Percentiles rank a stretch among this genome's conserved stretches.
phyloP scores from a whole-genome alignment of 2,888 invertebrate genomes.

The Metacarcinus magister region DNA sequence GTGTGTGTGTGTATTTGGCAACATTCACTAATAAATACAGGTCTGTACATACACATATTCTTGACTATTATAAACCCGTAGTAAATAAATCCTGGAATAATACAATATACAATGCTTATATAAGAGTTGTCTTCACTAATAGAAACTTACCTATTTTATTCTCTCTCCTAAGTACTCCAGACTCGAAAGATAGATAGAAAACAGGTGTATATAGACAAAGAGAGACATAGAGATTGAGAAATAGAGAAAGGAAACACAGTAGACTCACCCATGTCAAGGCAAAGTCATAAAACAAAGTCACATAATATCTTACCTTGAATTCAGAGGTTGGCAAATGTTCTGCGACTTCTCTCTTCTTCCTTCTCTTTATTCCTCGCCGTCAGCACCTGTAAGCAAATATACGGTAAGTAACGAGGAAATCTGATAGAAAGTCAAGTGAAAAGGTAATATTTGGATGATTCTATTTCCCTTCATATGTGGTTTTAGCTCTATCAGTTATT shows the following conservation, averaged over 20 bases:
- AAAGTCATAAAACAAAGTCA: too few species aligned
- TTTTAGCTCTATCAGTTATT: too few species aligned
- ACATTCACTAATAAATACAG: neutral
- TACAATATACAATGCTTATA: neutral
- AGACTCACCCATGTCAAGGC: too few species aligned
- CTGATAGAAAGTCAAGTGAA: neutral
- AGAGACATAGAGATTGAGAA: too few species aligned
- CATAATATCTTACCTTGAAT: too few species aligned
- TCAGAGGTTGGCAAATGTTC: too few species aligned
- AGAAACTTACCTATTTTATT: neutral
- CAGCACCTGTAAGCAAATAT: neutral
- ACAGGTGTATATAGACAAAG: too few species aligned
- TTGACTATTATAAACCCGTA: neutral
- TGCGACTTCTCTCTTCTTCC: neutral
- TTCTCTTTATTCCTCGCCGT: neutral
- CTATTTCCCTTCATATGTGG: neutral
- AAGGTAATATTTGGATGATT: neutral
- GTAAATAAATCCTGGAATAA: neutral
- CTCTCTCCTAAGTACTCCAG: neutral
- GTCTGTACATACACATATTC: neutral
- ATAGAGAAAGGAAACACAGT: too few species aligned
- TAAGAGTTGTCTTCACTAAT: too few species aligned
- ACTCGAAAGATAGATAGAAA: neutral
- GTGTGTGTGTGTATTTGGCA: neutral
- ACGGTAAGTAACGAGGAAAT: neutral